A percentile compares a stretch with the other conserved stretches of the same genome.
phyloP scores from a whole-genome alignment of 2,113 vertebrate species.

The Hirundichthys speculiger region DNA sequence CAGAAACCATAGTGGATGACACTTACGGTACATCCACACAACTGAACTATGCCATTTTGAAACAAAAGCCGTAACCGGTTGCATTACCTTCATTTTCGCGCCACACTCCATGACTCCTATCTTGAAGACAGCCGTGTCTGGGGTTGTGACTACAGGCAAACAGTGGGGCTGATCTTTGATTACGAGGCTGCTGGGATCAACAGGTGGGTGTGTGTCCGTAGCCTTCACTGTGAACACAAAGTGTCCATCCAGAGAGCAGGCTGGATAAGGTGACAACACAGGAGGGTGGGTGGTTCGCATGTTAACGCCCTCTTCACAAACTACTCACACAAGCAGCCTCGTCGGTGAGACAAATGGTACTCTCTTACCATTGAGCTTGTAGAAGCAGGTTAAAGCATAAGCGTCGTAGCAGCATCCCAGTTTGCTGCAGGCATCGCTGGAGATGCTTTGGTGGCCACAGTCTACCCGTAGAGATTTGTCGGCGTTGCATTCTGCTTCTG shows the following conservation, averaged over 20 bases:
- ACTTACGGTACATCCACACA: no score
- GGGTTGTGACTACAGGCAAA: slow-evolving; percentile 49
- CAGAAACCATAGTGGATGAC: no score
- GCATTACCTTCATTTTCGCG: slow-evolving; percentile 52
- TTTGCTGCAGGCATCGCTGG: slow-evolving; percentile 47
- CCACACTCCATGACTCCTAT: slow-evolving; percentile 69
- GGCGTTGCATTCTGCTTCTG: slow-evolving; percentile 45
- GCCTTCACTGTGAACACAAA: slow-evolving; percentile 72
- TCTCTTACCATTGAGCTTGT: slow-evolving; percentile 66
- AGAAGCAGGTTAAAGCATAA: slow-evolving; percentile 54
- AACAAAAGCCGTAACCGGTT: no score
- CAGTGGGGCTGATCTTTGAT: slow-evolving; percentile 66
- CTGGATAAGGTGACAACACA: slow-evolving; percentile 29
- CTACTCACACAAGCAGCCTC: no score
- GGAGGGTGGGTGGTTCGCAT: not conserved
- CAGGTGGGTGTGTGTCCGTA: slow-evolving; percentile 29
- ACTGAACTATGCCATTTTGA: no score
- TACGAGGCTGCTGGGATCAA: slow-evolving; percentile 48
- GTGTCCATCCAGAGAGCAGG: slow-evolving; percentile 74
- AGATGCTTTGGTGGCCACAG: slow-evolving; percentile 54
- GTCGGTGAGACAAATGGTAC: not conserved
- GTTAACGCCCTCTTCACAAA: not conserved
- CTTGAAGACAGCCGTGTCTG: slow-evolving; percentile 68
- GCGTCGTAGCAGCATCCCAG: slow-evolving; percentile 71
- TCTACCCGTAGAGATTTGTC: slow-evolving; percentile 41